phyloP scores from a whole-genome alignment of 2,797 vertebrate species.

The Cetoscarus ocellatus region DNA sequence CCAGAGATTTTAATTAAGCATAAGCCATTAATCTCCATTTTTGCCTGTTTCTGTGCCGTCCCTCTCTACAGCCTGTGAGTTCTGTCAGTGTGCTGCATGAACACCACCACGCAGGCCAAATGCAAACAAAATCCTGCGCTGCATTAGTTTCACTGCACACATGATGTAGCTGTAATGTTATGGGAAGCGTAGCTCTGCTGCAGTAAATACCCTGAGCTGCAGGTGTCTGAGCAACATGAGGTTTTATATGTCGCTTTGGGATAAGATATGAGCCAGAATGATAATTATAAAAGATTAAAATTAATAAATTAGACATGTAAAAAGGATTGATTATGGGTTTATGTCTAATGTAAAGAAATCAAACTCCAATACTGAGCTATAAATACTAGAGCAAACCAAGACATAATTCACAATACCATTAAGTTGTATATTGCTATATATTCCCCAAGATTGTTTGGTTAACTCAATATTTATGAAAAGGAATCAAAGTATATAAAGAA shows the following conservation, averaged over 20 bases:
- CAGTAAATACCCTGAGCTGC: conserved; percentile 37
- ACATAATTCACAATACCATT: too few relatives aligned
- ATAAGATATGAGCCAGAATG: conserved; percentile 9
- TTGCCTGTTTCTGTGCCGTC: conserved; percentile 60
- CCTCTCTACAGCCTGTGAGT: conserved; percentile 38
- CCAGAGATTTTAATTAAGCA: conserved; percentile 79
- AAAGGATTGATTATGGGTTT: background rate
- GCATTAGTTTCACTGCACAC: conserved; percentile 59
- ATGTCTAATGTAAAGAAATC: background rate
- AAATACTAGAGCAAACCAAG: too few relatives aligned
- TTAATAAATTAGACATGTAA: too few relatives aligned
- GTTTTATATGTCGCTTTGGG: conserved; percentile 12
- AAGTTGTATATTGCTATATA: too few relatives aligned
- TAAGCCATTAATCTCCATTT: conserved; percentile 79
- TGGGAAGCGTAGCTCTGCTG: conserved; percentile 10
- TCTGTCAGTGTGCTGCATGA: conserved; percentile 45
- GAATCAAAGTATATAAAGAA: too few relatives aligned
- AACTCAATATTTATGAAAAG: background rate
- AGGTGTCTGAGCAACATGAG: conserved; percentile 9
- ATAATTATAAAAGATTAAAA: background rate
- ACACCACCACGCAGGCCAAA: conserved; percentile 35
- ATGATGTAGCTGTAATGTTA: conserved; percentile 33
- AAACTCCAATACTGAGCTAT: too few relatives aligned
- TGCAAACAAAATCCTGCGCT: conserved; percentile 59
- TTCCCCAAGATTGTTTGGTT: background rate